phyloP scores from a whole-genome alignment of 2,113 vertebrate genomes.

The Petrocephalus zakoni region DNA sequence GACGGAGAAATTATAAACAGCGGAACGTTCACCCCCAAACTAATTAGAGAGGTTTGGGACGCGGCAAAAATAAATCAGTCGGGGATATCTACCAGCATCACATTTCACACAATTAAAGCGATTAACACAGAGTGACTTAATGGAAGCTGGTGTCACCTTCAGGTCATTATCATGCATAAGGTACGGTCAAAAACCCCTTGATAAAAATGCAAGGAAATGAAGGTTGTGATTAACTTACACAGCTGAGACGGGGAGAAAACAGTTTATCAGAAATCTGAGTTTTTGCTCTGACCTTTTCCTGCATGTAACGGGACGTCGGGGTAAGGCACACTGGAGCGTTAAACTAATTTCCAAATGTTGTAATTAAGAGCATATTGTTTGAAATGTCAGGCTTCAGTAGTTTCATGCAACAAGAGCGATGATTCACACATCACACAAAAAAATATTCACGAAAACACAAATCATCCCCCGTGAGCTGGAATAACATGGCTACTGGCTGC shows the following conservation, averaged over 20 bases:
- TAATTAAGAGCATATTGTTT: constrained; percentile 10
- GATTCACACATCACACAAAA: constrained; percentile 4
- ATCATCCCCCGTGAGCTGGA: neutral
- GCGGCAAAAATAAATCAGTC: constrained; percentile 1
- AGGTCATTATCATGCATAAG: neutral
- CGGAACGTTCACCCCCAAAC: constrained; percentile 2
- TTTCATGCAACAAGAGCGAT: constrained; percentile 9
- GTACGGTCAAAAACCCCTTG: neutral
- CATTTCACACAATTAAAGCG: constrained; percentile 12
- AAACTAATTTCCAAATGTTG: constrained; percentile 6
- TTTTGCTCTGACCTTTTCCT: constrained; percentile 7
- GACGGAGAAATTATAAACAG: constrained; percentile 15
- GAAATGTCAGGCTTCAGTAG: constrained; percentile 5
- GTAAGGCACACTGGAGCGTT: constrained; percentile 1
- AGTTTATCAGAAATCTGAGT: constrained; percentile 3
- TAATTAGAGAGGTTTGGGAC: constrained; percentile 13
- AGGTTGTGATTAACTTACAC: neutral
- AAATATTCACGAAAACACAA: neutral
- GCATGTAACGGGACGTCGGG: neutral
- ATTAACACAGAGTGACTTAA: constrained; percentile 12
- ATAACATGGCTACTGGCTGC: neutral
- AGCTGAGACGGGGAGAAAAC: neutral
- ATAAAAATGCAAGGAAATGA: neutral
- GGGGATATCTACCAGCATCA: neutral
- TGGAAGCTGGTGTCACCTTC: neutral